These are phyloP conservation scores for Tetrax tetrax DNA, from an alignment of 2,113 vertebrate genomes.

Conservation along the genomic window DNA sequence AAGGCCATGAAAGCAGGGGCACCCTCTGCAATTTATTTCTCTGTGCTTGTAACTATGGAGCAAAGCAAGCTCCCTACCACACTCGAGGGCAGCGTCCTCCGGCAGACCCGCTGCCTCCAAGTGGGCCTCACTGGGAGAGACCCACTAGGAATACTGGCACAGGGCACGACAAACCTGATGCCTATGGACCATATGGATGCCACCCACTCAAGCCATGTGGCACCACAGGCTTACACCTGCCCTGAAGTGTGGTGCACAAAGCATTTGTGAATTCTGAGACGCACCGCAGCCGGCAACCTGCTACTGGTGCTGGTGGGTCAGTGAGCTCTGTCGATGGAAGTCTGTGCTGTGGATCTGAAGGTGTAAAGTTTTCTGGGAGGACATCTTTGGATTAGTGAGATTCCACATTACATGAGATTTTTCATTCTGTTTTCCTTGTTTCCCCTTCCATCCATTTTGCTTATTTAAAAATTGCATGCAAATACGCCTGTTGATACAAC, in stretches of 20 bases:
- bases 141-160: accelerated
- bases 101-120: not conserved
- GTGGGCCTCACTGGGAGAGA: too few relatives aligned
- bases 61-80: not conserved
- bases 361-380: not conserved
- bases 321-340: not conserved
- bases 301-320: not conserved
- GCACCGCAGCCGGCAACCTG: not conserved
- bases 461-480: constrained; percentile 49
- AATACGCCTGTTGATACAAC: not conserved
- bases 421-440: not conserved
- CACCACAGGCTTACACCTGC: not conserved
- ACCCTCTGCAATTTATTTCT: constrained; percentile 5
- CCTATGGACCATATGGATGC: accelerated
- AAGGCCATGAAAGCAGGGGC: not conserved
- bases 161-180: accelerated
- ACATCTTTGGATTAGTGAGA: not conserved
- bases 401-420: not conserved
- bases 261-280: not conserved
- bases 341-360: not conserved
- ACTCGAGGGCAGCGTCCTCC: not conserved
- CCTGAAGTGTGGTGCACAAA: not conserved
- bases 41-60: not conserved
- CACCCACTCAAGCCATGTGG: not conserved
- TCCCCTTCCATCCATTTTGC: not conserved